phyloP scores from a whole-genome alignment of 2,797 vertebrate genomes.

The Lutjanus argentimaculatus region DNA sequence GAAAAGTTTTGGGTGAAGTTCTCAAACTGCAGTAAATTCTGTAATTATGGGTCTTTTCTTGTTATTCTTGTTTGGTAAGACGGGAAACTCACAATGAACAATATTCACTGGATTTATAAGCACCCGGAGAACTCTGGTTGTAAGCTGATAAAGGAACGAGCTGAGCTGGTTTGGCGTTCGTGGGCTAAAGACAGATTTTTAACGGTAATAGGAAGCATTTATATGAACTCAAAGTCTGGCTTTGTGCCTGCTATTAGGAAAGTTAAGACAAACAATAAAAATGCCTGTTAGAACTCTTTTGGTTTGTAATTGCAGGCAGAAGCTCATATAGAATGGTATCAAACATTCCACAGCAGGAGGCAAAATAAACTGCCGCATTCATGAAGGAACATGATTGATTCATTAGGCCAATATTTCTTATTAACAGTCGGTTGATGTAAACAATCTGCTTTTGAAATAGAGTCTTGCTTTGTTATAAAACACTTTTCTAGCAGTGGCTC shows the following conservation, averaged over 20 bases:
- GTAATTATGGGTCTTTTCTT: constrained; percentile 83
- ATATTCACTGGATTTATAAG: constrained; percentile 83
- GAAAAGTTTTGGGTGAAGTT: constrained; percentile 80
- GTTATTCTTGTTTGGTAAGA: constrained; percentile 82
- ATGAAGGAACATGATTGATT: constrained; percentile 61
- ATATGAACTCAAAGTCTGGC: constrained; percentile 74
- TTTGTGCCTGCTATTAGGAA: constrained; percentile 76
- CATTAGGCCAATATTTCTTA: constrained; percentile 55
- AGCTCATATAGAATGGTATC: constrained; percentile 67
- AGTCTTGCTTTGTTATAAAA: constrained; percentile 41
- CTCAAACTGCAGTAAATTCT: constrained; percentile 83
- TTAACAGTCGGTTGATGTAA: constrained; percentile 43
- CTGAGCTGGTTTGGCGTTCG: constrained; percentile 75
- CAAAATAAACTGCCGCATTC: constrained; percentile 58
- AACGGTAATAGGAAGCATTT: constrained; percentile 81
- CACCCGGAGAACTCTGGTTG: constrained; percentile 80
- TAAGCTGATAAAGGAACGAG: constrained; percentile 83
- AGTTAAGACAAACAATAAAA: constrained; percentile 82
- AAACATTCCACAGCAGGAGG: constrained; percentile 65
- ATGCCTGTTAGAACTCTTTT: constrained; percentile 61
- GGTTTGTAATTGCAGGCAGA: constrained; percentile 70
- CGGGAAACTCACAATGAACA: constrained; percentile 78
- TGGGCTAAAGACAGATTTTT: constrained; percentile 78
- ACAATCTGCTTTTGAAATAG: constrained; percentile 56
- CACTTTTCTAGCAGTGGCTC: constrained; percentile 9